Evolutionary conservation across 2,888 invertebrate genomes (phyloP), one percentile per base, ranked within the genome.

Genomic region (Chymomyza caudatula): DNA sequence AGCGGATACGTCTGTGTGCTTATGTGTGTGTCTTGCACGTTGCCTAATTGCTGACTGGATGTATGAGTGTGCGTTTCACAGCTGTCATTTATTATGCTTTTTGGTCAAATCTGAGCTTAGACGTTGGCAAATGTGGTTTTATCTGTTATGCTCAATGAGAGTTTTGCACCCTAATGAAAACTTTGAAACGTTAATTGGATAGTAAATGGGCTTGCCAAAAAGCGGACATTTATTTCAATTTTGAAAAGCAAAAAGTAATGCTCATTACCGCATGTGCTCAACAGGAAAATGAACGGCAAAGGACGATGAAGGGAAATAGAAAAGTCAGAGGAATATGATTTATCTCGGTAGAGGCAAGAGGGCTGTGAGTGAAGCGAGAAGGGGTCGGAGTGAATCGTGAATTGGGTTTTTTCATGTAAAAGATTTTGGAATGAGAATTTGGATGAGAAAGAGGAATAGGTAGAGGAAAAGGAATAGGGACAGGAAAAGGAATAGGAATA

Each of bases 1-100:
- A 4, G 23, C 37, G 8, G 17, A 23, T 25, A 22, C 54, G 37
- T 47, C 42, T 69, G 53, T 60, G 65, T 69, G 51, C 15, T 2
- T 15, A 8, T 29, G 11, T 8, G 6, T 13, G 11, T 44, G 11
- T 57, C 20, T 15, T 15, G 8, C 51, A 22, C 15, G 49, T 1
- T 20, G 6, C 3, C 51, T 51, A 64, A 29, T 22, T n/a, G 15
- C 15, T 47, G 47, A 17, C 15, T 47, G 47, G 6, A 19, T 47
- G n/a, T 47, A 19, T 47, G 47, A 17, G 17, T 47, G 15, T 17
- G 47, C 2, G 17, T 47, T 15, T 17, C n/a, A 15, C 15, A 6
- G 4, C 47, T 47, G 47, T n/a, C 19, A 47, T 47, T 47, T 47
- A 47, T 47, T 47, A 47, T 47, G 47, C 47, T 19, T 47, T 47